Evolutionary conservation across 1,140 invertebrate genomes (phyloP), one percentile per base, ranked within the genome.

Genomic region (Eupristina koningsbergeri): DNA sequence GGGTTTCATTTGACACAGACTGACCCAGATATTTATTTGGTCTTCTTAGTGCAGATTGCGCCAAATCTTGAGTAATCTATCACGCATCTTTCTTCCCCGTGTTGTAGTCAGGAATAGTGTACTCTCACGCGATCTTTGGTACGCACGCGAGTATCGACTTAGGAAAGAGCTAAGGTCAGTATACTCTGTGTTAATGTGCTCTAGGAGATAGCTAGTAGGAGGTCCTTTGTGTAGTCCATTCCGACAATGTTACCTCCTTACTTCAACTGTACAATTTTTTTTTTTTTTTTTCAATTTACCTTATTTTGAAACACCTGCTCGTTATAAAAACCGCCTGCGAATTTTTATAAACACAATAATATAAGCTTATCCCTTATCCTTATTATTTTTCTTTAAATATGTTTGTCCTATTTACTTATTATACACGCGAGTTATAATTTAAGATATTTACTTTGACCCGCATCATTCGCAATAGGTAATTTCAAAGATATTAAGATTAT

Each of bases 131-230:
- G 79, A 85, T 29, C 83, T 69, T 50, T 61, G 67, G 29, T 61
- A n/a, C 47, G 79, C 84, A 85, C 47, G 71, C 83, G 39, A 85
- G 47, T 85, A 85, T 85, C 84, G 84, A 85, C 84, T 85, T 1
- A 47, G 11, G 47, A 39, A n/a, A 58, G 47, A 78, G 47, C 74
- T 85, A 58, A 85, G 84, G 84, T 85, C 84, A 85, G 84, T 85
- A 85, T 78, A 81, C 84, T 63, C 76, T 29, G 75, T 9, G 75
- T 9, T 78, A 73, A 83, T 78, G 11, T 58, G 64, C 47, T 50
- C 31, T 26, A 17, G 0, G 8, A 36, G 41, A 47, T 61, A 13
- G 39, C 53, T 19, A 29, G n/a, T 61, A 53, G 47, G 50, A 75
- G 50, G 53, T 80, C 76, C 76, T 80, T 84, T 17, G 29, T 22